phyloP scores from a whole-genome alignment of 2,888 invertebrate species.

The Alviniconcha strummeri region DNA sequence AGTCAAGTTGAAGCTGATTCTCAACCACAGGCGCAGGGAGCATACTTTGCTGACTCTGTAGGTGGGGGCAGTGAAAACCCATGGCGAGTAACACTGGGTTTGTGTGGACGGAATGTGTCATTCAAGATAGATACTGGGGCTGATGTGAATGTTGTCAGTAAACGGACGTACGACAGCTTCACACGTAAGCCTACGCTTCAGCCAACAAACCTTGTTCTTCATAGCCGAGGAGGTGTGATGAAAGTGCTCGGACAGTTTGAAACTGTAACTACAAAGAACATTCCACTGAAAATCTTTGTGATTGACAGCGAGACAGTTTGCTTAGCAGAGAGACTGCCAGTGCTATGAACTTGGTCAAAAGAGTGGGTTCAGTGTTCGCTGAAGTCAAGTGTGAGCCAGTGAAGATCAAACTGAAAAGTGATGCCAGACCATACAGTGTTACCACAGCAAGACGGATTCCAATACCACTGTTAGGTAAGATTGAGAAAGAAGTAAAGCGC shows the following conservation, averaged over 20 bases:
- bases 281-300: not conserved
- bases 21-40: not conserved
- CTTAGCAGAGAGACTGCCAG: not conserved
- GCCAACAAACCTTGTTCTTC: not conserved
- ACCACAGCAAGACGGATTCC: not conserved
- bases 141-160: not conserved
- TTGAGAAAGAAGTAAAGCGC: not conserved
- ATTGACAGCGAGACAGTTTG: not conserved
- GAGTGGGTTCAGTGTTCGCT: not conserved
- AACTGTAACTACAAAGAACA: not conserved
- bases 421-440: not conserved
- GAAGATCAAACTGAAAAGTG: not conserved
- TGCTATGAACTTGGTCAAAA: not conserved
- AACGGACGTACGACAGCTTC: not conserved
- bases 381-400: slow-evolving; percentile 2
- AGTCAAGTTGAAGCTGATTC: too few species aligned
- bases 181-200: not conserved
- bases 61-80: too few species aligned
- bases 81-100: too few species aligned
- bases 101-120: not conserved
- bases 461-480: not conserved
- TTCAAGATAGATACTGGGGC: slow-evolving; percentile 10
- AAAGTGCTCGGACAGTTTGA: not conserved
- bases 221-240: not conserved
- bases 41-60: not conserved